Conservation (phyloP, 2,113 vertebrate species). For the Sterrhoptilus dennistouni region DNA sequence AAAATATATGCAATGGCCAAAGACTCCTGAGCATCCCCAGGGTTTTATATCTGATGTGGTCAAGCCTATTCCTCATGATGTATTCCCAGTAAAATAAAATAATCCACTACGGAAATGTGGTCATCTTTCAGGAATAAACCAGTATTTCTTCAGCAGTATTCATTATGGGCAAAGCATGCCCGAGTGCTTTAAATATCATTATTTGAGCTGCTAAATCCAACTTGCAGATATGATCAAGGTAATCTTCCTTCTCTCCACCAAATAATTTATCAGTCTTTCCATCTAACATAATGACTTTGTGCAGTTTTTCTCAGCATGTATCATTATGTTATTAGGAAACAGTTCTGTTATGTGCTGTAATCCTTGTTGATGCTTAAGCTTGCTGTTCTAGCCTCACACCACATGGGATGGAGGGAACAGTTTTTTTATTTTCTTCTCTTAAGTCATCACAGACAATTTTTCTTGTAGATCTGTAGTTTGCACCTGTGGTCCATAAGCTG, state of each 20-base stretch:
- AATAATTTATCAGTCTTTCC: neutral
- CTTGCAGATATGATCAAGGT: neutral
- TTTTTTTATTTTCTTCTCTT: neutral
- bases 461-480: neutral
- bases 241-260: neutral
- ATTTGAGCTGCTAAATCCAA: neutral
- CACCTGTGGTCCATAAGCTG: neutral
- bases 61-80: neutral
- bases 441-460: neutral
- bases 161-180: neutral
- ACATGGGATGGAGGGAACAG: fast-evolving
- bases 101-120: neutral
- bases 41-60: neutral
- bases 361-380: neutral
- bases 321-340: neutral
- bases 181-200: neutral
- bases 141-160: neutral
- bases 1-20: neutral
- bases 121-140: neutral
- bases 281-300: neutral
- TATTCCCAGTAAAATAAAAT: neutral
- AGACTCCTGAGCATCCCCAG: neutral
- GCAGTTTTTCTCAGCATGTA: neutral
- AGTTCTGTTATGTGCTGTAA: neutral
- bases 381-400: neutral